A percentile compares a stretch with the other conserved stretches of the same genome.
phyloP scores from a whole-genome alignment of 1,140 invertebrate species.

The Polyergus mexicanus region DNA sequence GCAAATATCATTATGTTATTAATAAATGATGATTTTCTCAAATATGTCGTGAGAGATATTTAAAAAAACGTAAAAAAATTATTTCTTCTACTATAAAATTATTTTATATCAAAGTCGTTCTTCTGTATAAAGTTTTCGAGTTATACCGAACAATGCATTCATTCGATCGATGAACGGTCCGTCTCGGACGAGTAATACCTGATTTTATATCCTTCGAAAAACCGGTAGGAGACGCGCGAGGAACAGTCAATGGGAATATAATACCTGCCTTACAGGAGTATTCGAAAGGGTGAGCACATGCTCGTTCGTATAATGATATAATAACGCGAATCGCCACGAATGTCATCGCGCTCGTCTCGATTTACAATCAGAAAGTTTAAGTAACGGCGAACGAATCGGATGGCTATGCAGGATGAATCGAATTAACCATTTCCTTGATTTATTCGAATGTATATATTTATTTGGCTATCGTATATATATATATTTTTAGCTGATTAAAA shows the following conservation, averaged over 20 bases:
- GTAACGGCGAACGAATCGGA: slow-evolving; percentile 15
- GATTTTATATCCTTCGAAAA: slow-evolving; percentile 53
- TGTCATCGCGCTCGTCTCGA: slow-evolving; percentile 43
- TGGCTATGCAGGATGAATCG: not conserved
- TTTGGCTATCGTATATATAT: not conserved
- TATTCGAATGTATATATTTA: not conserved
- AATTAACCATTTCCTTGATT: slow-evolving; percentile 32
- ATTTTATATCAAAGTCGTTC: slow-evolving; percentile 8
- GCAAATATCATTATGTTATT: not conserved
- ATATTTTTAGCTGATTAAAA: not conserved
- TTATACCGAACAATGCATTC: slow-evolving; percentile 7
- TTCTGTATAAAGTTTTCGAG: not conserved
- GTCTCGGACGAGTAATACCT: slow-evolving; percentile 47
- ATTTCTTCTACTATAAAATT: not conserved
- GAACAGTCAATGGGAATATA: slow-evolving; percentile 58
- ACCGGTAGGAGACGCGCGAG: slow-evolving; percentile 41
- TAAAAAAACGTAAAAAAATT: not conserved
- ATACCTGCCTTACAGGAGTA: slow-evolving; percentile 35
- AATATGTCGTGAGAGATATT: not conserved
- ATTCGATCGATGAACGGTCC: slow-evolving; percentile 52
- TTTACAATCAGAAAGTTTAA: slow-evolving; percentile 44
- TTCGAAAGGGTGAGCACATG: slow-evolving; percentile 42
- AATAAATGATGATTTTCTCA: no score
- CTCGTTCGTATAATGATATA: slow-evolving; percentile 47
- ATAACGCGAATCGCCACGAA: slow-evolving; percentile 41